Conservation (phyloP, 2,888 invertebrate species). For the Piscicola geometra region DNA sequence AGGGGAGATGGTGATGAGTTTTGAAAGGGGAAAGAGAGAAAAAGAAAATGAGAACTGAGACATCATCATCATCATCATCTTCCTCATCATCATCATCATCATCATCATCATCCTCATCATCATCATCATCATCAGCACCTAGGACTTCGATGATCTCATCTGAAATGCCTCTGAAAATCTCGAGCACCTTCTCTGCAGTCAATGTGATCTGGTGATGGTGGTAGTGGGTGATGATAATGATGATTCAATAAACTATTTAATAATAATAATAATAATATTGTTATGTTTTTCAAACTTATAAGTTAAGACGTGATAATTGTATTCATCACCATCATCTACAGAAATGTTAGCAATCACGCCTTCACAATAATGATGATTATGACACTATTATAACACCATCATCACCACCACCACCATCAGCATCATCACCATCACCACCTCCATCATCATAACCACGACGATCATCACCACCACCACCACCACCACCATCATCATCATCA, state of each 20-base stretch:
- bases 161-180: constrained; percentile 75
- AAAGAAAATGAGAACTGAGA: no score
- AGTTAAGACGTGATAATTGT: neutral
- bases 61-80: no score
- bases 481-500: no score
- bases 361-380: neutral
- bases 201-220: constrained; percentile 67
- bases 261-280: neutral
- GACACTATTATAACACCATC: neutral
- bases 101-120: no score
- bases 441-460: no score
- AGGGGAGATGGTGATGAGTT: no score
- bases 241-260: neutral
- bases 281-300: neutral
- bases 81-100: no score
- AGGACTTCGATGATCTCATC: constrained; percentile 72
- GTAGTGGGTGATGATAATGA: no score
- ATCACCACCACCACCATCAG: no score
- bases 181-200: constrained; percentile 92
- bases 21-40: no score
- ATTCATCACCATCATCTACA: neutral
- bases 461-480: no score
- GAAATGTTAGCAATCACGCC: neutral
- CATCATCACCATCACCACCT: no score
- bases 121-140: neutral